phyloP scores from a whole-genome alignment of 2,888 invertebrate genomes.

The Apamea anceps region DNA sequence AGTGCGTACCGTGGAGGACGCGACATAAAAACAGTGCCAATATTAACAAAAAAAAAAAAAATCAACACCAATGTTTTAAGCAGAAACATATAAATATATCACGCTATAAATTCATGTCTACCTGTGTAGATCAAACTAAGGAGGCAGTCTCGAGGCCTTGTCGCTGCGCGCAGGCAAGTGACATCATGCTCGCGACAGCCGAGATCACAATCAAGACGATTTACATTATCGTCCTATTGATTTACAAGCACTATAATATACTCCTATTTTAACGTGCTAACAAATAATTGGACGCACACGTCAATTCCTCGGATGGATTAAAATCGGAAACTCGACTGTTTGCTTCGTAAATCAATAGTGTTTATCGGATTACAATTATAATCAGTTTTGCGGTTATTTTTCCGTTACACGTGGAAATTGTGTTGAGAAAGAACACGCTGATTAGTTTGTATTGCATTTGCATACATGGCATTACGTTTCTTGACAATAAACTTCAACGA shows the following conservation, averaged over 20 bases:
- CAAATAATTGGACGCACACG: conserved; percentile 84
- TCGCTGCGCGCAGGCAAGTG: conserved; percentile 72
- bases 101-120: conserved; percentile 67
- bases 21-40: not conserved
- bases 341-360: conserved; percentile 54
- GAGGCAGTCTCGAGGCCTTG: conserved; percentile 74
- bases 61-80: conserved; percentile 1
- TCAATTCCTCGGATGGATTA: conserved; percentile 55
- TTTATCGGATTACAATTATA: conserved; percentile 57
- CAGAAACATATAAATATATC: conserved; percentile 41
- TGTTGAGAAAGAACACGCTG: conserved; percentile 49
- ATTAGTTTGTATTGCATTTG: conserved; percentile 46
- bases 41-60: conserved; percentile 4
- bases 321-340: conserved; percentile 50
- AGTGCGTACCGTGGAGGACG: not conserved
- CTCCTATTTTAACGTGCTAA: conserved; percentile 78
- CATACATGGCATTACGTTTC: conserved; percentile 24
- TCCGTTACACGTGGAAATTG: conserved; percentile 57
- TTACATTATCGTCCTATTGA: conserved; percentile 87
- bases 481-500: conserved; percentile 42
- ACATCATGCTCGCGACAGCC: conserved; percentile 82
- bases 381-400: conserved; percentile 53
- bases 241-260: conserved; percentile 78
- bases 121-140: conserved; percentile 63
- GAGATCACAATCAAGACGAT: conserved; percentile 86